Conservation (phyloP, 2,113 vertebrate genomes). For the Anarrhichthys ocellatus region DNA sequence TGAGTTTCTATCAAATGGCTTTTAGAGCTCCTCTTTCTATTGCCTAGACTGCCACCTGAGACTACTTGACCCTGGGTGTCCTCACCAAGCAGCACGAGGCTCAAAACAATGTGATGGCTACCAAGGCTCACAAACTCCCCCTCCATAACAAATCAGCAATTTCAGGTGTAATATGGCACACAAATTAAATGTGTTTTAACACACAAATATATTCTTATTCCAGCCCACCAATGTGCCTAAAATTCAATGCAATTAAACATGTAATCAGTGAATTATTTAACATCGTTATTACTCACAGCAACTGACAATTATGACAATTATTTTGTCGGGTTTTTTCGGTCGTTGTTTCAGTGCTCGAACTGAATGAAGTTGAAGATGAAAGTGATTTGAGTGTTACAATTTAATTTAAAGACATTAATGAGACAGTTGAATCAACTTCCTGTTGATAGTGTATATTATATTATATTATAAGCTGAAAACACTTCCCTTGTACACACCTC, state of each 20-base stretch:
- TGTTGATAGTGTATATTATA: not conserved
- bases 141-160: not conserved
- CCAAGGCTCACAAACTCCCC: not conserved
- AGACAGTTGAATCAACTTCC: not conserved
- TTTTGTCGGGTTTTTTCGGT: not conserved
- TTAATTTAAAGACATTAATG: not conserved
- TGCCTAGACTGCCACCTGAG: conserved; percentile 39
- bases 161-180: not conserved
- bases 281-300: not conserved
- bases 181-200: not conserved
- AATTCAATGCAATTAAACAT: not conserved
- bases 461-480: not conserved
- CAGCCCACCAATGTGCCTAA: not conserved
- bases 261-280: not conserved
- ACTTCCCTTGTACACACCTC: not conserved
- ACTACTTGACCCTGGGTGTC: conserved; percentile 9
- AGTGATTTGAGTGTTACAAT: too few relatives aligned
- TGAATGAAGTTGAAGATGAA: not conserved
- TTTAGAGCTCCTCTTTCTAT: conserved; percentile 19
- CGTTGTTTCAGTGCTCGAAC: not conserved
- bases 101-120: not conserved
- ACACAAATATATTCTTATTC: not conserved
- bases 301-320: not conserved
- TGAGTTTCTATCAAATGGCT: conserved; percentile 36
- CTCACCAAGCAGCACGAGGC: not conserved